Conservation (phyloP, 2,888 invertebrate genomes). For the Ethmia dodecea region DNA sequence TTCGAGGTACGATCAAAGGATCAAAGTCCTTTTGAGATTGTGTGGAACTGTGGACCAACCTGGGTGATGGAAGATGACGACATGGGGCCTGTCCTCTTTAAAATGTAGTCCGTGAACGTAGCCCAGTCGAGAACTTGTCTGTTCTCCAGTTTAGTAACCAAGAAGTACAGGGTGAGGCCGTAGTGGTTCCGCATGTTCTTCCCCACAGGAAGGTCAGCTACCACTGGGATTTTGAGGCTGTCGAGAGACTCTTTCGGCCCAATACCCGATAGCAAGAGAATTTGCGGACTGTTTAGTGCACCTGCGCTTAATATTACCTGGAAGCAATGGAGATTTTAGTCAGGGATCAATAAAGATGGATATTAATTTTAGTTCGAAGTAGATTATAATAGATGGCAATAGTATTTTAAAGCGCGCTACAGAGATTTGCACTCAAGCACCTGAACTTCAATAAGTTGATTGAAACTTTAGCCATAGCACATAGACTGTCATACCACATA, state of each 20-base stretch:
- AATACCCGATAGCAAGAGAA: conserved; percentile 80
- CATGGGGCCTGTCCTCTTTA: conserved; percentile 77
- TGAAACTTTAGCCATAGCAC: too few relatives aligned
- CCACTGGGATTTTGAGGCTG: conserved; percentile 65
- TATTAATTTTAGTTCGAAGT: too few relatives aligned
- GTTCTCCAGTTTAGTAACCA: conserved; percentile 58
- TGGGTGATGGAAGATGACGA: conserved; percentile 80
- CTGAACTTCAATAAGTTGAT: too few relatives aligned
- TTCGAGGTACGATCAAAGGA: too few relatives aligned
- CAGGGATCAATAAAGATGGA: neutral
- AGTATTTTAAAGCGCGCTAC: too few relatives aligned
- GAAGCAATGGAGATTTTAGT: conserved; percentile 10
- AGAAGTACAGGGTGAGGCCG: conserved; percentile 73
- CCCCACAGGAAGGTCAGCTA: conserved; percentile 81
- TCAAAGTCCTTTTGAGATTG: too few relatives aligned
- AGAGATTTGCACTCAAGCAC: too few relatives aligned
- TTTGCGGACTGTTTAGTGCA: conserved; percentile 80
- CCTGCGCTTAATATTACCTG: conserved; percentile 80
- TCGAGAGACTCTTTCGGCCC: conserved; percentile 76
- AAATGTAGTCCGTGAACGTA: conserved; percentile 71
- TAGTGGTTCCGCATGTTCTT: conserved; percentile 80
- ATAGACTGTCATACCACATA: too few relatives aligned
- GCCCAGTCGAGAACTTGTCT: conserved; percentile 76
- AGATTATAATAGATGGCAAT: too few relatives aligned
- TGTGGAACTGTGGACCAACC: too few relatives aligned